Evolutionary conservation across 2,797 vertebrate species (phyloP), one percentile per base, ranked within the genome.

Genomic region (Tragopan temminckii): DNA sequence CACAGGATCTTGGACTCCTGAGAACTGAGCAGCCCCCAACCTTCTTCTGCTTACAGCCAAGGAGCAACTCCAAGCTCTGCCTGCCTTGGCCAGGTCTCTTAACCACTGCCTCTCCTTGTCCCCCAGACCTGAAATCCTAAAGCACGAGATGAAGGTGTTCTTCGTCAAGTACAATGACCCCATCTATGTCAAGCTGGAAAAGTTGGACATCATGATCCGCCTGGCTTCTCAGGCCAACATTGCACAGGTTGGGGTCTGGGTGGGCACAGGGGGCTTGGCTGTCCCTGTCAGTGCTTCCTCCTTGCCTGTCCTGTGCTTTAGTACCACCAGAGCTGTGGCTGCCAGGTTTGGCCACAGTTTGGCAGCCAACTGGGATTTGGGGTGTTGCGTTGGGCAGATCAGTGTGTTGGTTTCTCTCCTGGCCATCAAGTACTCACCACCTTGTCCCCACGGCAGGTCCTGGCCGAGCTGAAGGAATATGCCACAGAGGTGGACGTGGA

Each of bases 81-180:
- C 29, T 25, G 9, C 27, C 12, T 62, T 9, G 38, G 12, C 61
- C 38, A 31, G 18, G 18, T 42, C 33, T 25, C 13, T 48, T 52
- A 27, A 38, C 8, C 0, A 0, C 40, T 50, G 50, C 66, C 42
- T 75, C 45, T 71, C 0, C 0, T 57, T 31, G 29, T 3, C 71
- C 61, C 71, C 40, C 90, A 99, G 99, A 80, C 99, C 99, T 0
- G 99, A 99, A 97, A 99, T 99, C 95, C 98, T 99, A 95, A 99
- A 99, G 97, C 99, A 99, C 0, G 99, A 99, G 97, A 99, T 99
- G 99, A 99, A 99, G 94, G 99, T 99, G 90, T 99, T 99, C 95
- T 99, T 99, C 55, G 99, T 99, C 25, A 99, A 99, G 96, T 99
- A 99, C 97, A 99, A 99, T 1, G 99, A 99, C 96, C 99, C 99